A percentile compares a stretch with the other conserved stretches of the same genome.
Evolutionary conservation across 2,797 vertebrate species (phyloP).

Genomic region (Vireo griseus): DNA sequence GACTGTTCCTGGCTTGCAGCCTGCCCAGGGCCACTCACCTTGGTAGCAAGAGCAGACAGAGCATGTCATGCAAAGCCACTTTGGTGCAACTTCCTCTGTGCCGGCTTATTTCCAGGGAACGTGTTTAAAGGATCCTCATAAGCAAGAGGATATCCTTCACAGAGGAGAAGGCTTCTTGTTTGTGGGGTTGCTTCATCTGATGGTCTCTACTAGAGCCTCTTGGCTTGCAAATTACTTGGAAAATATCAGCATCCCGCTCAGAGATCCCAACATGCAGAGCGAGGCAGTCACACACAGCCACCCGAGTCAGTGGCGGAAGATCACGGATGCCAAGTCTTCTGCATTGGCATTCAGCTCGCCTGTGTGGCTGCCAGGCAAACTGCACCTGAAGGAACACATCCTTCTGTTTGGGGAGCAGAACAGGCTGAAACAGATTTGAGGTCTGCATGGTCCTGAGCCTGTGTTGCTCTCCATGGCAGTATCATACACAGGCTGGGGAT

Average conservation of each 20-base stretch:
- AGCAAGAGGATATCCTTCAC: background rate
- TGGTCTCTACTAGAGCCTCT: background rate
- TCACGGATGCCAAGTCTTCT: background rate
- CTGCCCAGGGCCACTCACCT: background rate
- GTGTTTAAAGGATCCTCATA: background rate
- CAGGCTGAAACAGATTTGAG: background rate
- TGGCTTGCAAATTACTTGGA: background rate
- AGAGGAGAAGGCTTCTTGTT: background rate
- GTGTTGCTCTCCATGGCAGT: background rate
- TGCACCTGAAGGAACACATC: background rate
- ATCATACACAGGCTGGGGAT: background rate
- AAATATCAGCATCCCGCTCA: background rate
- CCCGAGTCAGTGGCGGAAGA: background rate
- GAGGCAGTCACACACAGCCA: background rate
- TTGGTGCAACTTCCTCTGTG: background rate
- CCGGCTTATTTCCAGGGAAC: background rate
- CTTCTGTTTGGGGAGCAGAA: background rate
- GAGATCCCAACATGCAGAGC: background rate
- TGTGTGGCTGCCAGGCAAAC: background rate
- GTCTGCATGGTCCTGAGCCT: background rate
- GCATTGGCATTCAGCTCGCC: background rate
- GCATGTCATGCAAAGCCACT: background rate
- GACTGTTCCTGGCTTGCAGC: background rate
- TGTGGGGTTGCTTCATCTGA: background rate
- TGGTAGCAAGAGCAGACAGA: background rate